Evolutionary conservation across 2,888 invertebrate genomes (phyloP).

Genomic region (Liodrosophila aerea): DNA sequence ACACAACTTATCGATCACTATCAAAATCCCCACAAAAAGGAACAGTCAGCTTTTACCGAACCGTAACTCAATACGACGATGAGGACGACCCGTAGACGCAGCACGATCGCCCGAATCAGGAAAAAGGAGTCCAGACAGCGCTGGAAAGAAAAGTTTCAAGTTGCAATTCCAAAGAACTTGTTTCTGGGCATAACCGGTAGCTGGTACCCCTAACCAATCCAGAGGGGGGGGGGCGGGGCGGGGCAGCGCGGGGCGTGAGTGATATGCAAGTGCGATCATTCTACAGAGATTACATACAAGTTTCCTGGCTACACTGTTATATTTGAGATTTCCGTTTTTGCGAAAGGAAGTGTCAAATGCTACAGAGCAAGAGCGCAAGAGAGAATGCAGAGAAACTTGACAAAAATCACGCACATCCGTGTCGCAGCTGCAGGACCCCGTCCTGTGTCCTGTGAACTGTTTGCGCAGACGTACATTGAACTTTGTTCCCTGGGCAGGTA

Average conservation of each 20-base stretch:
- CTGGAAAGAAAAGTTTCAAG: conserved; percentile 64
- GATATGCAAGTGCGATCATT: conserved; percentile 18
- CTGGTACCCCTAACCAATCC: conserved; percentile 4
- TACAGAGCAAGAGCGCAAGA: conserved; percentile 10
- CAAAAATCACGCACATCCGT: conserved; percentile 63
- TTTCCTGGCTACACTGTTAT: conserved; percentile 49
- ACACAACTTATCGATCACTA: conserved; percentile 12
- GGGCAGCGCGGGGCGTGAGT: conserved; percentile 14
- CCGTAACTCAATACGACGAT: conserved; percentile 53
- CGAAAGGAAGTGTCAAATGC: conserved; percentile 63
- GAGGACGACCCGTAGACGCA: conserved; percentile 50
- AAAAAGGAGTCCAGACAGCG: conserved; percentile 44
- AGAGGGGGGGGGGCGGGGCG: conserved; percentile 10
- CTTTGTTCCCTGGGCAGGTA: conserved; percentile 46
- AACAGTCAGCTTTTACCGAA: conserved; percentile 22
- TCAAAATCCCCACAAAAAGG: too few relatives aligned
- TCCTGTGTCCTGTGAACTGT: conserved; percentile 40
- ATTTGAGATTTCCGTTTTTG: conserved; percentile 67
- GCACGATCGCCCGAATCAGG: conserved; percentile 52
- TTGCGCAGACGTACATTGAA: conserved; percentile 76
- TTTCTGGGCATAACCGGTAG: conserved; percentile 54
- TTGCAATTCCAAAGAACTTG: conserved; percentile 64
- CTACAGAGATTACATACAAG: conserved; percentile 62
- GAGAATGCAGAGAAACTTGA: conserved; percentile 14
- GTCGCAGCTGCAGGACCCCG: conserved; percentile 54